Evolutionary conservation across 2,113 vertebrate species (phyloP), one percentile per base, ranked within the genome.

Genomic region (Sminthopsis crassicaudata): DNA sequence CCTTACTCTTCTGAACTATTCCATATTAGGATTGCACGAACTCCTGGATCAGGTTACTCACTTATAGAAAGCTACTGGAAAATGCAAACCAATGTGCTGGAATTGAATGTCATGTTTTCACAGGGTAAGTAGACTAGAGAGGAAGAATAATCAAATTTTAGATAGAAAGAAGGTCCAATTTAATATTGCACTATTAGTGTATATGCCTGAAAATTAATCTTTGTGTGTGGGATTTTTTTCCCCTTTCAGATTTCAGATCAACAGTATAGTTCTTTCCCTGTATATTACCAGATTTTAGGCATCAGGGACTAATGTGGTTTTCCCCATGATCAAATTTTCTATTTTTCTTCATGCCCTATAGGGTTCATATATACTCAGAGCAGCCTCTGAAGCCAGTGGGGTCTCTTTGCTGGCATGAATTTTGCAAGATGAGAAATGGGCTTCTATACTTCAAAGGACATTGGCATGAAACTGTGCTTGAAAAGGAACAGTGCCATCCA

Each of bases 101-200:
- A 94, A 97, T 97, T 97, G 95, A 93, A 93, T 95, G 92, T 90
- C 50, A 50, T 95, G 96, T 97, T 97, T 97, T 92, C 96, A 93
- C 76, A 89, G 89, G 94, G 60, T 91, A n/a, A 97, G 92, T 53
- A 27, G 90, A 95, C 76, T 67, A 93, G 57, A 95, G 84, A 96
- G 16, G 91, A 96, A 94, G 95, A 97, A 96, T 95, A 96, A 97
- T 97, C 97, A 96, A 96, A 96, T 97, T 98, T 96, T 90, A 97
- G 96, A 94, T 90, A 97, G 95, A 94, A 97, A 91, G 76, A 95
- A 95, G 94, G 92, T 94, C 91, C 96, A 95, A 94, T 95, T 97
- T 97, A 96, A 97, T 97, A 97, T 96, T 94, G 22, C 88, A 91
- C 94, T 46, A 95, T 95, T 97, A 96, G 50, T 95, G 67, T 90